Base-by-base conservation (phyloP, 1,140 invertebrate genomes). In the Muscidifurax raptorellus region DNA sequence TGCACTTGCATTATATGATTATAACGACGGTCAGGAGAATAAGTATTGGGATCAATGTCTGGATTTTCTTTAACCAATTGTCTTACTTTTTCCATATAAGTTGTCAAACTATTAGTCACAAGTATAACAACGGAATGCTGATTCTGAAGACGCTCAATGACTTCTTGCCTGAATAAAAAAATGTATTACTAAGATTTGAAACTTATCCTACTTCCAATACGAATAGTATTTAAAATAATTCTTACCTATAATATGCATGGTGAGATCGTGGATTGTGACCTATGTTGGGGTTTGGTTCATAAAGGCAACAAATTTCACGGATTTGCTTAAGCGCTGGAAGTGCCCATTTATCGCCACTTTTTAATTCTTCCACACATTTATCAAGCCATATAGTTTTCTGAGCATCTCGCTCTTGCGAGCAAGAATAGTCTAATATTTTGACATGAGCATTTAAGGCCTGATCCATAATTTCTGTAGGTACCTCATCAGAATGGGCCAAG, bases 371-470 rank as follows among this genome's bases (percentile, higher is more conserved):
- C 18, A 99, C 98, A 91, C 98, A 99, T 91, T 97, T 98, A 89
- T 98, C 97, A 72, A 99, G 92, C 98, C 98, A 99, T 78, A 97
- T 95, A 71, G 97, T 97, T 93, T 99, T 99, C 93, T 99, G 98
- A 40, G 97, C 96, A 94, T 99, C 98, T 87, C 98, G 95, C 90
- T 99, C 98, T 94, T 98, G 95, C 75, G 98, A 98, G 93, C 98
- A 99, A 90, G 98, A 99, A 90, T 99, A 99, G 93, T 99, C 98
- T 47, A 99, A 94, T 91, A 99, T 99, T 94, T 99, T 99, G 10
- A 99, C 97, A 91, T 99, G 98, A 86, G 98, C 98, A 74, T 95
- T 96, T 75, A 99, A 92, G 2, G 98, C 98, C 90, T 99, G 98
- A 93, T 99, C 98, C 96, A 99, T 98, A 86, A 99, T 99, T 93